Percentiles rank a stretch among this genome's conserved stretches.
Evolutionary conservation across 2,797 vertebrate species (phyloP).

Genomic region (Decapterus maruadsi): DNA sequence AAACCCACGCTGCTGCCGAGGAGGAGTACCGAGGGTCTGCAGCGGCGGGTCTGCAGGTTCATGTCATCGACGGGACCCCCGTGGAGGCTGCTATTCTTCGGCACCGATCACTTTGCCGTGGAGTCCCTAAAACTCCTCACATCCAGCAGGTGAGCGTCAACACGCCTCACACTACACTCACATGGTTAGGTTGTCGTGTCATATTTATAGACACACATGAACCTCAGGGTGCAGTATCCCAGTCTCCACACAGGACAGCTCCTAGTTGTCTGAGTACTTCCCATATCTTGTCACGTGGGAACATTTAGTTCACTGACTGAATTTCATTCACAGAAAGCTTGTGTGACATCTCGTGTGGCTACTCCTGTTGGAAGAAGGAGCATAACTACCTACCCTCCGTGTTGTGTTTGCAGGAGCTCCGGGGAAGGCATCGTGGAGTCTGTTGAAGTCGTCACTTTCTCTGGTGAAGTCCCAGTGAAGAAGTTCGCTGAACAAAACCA

Average conservation of each 20-base stretch:
- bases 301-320: neutral
- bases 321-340: neutral
- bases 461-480: slow-evolving; percentile 85
- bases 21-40: fast-evolving
- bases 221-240: neutral
- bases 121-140: slow-evolving; percentile 86
- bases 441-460: slow-evolving; percentile 92
- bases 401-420: slow-evolving; percentile 61
- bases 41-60: neutral
- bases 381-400: neutral
- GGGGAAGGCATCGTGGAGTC: slow-evolving; percentile 79
- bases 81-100: slow-evolving; percentile 93
- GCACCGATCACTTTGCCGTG: slow-evolving; percentile 90
- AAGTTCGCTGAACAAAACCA: slow-evolving; percentile 86
- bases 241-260: neutral
- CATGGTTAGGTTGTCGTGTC: too few relatives aligned
- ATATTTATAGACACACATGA: too few relatives aligned
- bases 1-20: neutral
- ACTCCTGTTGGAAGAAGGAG: neutral
- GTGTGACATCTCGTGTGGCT: neutral
- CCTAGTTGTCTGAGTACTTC: neutral
- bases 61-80: slow-evolving; percentile 78
- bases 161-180: too few relatives aligned
- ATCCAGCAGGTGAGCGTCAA: slow-evolving; percentile 76
- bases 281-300: too few relatives aligned